Percentiles rank a stretch among this genome's conserved stretches.
Evolutionary conservation across 2,113 vertebrate genomes (phyloP).

Genomic region (Sander vitreus): DNA sequence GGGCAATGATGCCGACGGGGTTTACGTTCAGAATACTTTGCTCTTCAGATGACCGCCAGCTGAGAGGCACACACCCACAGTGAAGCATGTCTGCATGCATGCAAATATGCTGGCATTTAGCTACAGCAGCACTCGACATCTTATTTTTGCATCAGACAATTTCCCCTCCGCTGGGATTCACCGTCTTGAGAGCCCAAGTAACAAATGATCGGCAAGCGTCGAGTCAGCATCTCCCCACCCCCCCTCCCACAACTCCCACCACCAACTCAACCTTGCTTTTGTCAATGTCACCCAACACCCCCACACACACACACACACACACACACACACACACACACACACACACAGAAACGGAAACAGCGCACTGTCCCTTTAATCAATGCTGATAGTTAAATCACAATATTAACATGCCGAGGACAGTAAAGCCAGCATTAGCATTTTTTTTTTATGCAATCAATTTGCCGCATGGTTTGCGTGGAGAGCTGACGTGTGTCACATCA

Average conservation of each 20-base stretch:
- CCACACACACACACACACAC: no score
- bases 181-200: slow-evolving; percentile 23
- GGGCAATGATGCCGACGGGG: slow-evolving; percentile 11
- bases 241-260: neutral
- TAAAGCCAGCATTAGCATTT: slow-evolving; percentile 64
- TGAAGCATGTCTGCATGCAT: slow-evolving; percentile 9
- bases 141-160: slow-evolving; percentile 37
- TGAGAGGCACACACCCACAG: slow-evolving; percentile 34
- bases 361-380: slow-evolving; percentile 58
- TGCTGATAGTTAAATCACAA: slow-evolving; percentile 39
- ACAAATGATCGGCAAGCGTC: slow-evolving; percentile 43
- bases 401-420: slow-evolving; percentile 69
- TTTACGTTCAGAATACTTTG: slow-evolving; percentile 35
- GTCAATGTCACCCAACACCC: slow-evolving; percentile 67
- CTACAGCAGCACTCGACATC: slow-evolving; percentile 2
- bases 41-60: slow-evolving; percentile 66
- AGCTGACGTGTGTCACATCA: slow-evolving; percentile 47
- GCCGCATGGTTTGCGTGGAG: slow-evolving; percentile 61
- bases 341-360: slow-evolving; percentile 1
- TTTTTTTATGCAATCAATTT: slow-evolving; percentile 75
- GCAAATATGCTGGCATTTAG: slow-evolving; percentile 32
- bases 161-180: slow-evolving; percentile 43
- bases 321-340: no score
- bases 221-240: slow-evolving; percentile 55
- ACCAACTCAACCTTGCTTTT: slow-evolving; percentile 15